These are phyloP conservation scores for Plutella xylostella DNA, from an alignment of 2,888 invertebrate species.

Conservation along the genomic window DNA sequence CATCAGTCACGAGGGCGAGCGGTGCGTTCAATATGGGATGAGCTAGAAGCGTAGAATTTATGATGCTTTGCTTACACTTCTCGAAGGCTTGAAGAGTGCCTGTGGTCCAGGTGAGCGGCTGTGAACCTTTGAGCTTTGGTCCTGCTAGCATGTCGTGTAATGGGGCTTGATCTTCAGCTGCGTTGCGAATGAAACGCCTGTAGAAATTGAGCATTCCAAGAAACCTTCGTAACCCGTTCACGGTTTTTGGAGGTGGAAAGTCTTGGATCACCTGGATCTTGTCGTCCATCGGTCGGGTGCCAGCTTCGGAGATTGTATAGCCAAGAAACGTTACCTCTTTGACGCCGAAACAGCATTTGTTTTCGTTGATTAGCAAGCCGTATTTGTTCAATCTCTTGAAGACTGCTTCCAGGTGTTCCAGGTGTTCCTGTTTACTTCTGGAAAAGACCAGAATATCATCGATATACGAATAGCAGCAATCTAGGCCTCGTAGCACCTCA, in stretches of 20 bases:
- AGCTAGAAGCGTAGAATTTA: constrained; percentile 21
- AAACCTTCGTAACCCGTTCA: constrained; percentile 19
- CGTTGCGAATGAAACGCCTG: constrained; percentile 18
- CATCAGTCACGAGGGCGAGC: constrained; percentile 25
- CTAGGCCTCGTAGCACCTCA: too few relatives aligned
- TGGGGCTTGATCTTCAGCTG: constrained; percentile 29
- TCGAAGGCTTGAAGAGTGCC: constrained; percentile 21
- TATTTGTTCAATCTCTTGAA: too few relatives aligned
- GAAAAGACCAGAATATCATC: too few relatives aligned
- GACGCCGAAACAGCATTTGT: too few relatives aligned
- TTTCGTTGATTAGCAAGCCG: too few relatives aligned
- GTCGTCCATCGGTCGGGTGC: constrained; percentile 26
- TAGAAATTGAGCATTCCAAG: constrained; percentile 24
- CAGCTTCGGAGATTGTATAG: constrained; percentile 18
- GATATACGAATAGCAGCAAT: too few relatives aligned
- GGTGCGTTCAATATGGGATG: constrained; percentile 22
- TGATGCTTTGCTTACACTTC: constrained; percentile 21
- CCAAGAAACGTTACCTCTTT: too few relatives aligned
- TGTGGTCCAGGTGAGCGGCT: constrained; percentile 18
- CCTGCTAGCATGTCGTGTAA: constrained; percentile 25
- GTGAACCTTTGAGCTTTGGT: constrained; percentile 21
- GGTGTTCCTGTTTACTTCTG: too few relatives aligned
- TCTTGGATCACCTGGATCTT: constrained; percentile 24
- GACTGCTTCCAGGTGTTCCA: too few relatives aligned
- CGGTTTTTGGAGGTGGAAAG: constrained; percentile 19